Percentiles rank a stretch among this genome's conserved stretches.
Evolutionary conservation across 2,113 vertebrate genomes (phyloP).

Genomic region (Cheilinus undulatus): DNA sequence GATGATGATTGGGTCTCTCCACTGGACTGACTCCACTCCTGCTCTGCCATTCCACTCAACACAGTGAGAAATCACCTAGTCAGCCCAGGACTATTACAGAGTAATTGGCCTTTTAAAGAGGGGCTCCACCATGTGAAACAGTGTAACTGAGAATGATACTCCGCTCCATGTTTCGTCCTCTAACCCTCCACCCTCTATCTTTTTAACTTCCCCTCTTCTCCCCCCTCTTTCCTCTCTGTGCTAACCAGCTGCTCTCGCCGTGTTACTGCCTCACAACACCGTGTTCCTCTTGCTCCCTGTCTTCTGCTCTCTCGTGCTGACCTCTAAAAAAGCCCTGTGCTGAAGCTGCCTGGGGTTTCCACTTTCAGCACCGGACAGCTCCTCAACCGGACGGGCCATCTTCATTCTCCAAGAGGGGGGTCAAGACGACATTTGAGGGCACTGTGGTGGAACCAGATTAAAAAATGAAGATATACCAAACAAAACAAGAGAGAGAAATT

Average conservation of each 20-base stretch:
- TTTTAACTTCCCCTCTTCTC: slow-evolving; percentile 41
- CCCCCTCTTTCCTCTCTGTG: neutral
- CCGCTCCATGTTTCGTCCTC: slow-evolving; percentile 59
- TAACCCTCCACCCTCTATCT: slow-evolving; percentile 20
- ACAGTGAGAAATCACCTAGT: slow-evolving; percentile 81
- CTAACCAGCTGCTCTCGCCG: slow-evolving; percentile 49
- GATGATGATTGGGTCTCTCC: slow-evolving; percentile 77
- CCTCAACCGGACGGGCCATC: slow-evolving; percentile 30
- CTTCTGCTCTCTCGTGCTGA: slow-evolving; percentile 55
- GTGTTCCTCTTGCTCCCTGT: slow-evolving; percentile 49
- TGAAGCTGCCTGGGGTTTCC: slow-evolving; percentile 26
- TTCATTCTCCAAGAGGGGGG: slow-evolving; percentile 30
- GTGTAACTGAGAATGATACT: slow-evolving; percentile 79
- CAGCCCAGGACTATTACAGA: slow-evolving; percentile 79
- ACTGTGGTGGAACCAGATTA: neutral
- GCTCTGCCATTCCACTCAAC: slow-evolving; percentile 74
- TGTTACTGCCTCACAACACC: slow-evolving; percentile 51
- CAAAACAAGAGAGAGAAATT: neutral
- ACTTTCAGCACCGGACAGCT: slow-evolving; percentile 77
- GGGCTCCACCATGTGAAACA: slow-evolving; percentile 79
- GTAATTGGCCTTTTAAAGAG: slow-evolving; percentile 84
- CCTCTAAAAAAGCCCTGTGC: slow-evolving; percentile 55
- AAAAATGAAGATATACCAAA: neutral
- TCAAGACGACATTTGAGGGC: neutral
- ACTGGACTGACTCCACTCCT: slow-evolving; percentile 76